Conservation (phyloP, 2,797 vertebrate genomes). For the Eidolon dupreanum region DNA sequence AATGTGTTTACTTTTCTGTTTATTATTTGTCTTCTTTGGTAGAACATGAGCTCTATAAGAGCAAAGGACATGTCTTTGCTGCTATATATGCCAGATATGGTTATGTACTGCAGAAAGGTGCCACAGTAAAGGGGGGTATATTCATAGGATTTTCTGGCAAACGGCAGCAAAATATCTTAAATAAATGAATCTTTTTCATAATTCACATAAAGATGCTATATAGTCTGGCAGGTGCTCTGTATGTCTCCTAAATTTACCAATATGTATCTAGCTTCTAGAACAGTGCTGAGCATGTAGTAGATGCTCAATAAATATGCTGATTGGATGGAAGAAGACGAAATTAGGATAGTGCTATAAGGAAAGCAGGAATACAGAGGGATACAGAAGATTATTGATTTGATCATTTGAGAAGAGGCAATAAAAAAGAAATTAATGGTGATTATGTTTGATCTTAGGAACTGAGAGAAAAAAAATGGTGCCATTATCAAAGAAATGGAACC, state of each 20-base stretch:
- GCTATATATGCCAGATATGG: not conserved
- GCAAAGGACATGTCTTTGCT: not conserved
- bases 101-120: not conserved
- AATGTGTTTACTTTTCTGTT: not conserved
- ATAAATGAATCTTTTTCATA: not conserved
- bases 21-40: slow-evolving; percentile 21
- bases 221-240: not conserved
- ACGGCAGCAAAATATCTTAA: not conserved
- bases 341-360: not conserved
- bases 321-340: slow-evolving; percentile 7
- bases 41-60: not conserved
- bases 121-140: not conserved
- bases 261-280: not conserved
- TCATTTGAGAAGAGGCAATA: slow-evolving; percentile 14
- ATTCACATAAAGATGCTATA: not conserved
- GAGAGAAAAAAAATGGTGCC: not conserved
- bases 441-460: not conserved
- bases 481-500: not conserved
- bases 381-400: not conserved
- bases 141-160: slow-evolving; percentile 28
- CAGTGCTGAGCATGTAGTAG: not conserved
- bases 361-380: not conserved
- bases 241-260: not conserved
- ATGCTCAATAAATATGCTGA: not conserved
- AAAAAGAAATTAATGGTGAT: slow-evolving; percentile 44